Evolutionary conservation across 2,888 invertebrate species (phyloP), one percentile per base, ranked within the genome.

Genomic region (Polyommatus iphigenia): DNA sequence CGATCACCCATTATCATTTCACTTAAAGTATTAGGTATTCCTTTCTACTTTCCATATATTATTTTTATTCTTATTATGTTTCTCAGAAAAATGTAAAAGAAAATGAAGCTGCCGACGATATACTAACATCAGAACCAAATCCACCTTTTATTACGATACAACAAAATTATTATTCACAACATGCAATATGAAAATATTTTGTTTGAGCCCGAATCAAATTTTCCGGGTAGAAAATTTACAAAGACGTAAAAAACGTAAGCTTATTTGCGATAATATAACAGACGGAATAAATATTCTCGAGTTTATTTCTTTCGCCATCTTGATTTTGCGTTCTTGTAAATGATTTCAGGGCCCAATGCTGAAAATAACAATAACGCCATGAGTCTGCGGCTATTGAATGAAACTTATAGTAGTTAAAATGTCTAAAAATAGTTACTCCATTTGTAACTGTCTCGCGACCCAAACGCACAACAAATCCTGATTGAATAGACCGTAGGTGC

Each of bases 181-280:
- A 50, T 75, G 75, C 75, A 75, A 75, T 73, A 29, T 24, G 54
- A 75, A 75, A 75, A 75, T 75, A 75, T 75, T 75, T 75, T 75
- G 75, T 75, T 85, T 80, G 84, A 81, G 81, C 83, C 83, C 80
- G 85, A 89, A 89, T 88, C 85, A 86, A 88, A 86, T 88, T 89
- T 88, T 85, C 83, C 85, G 80, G 86, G 84, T 85, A 82, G 86
- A 85, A 84, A 86, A 87, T 86, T 85, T 85, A 82, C 84, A 84
- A 86, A 87, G 86, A 86, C 87, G 87, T 86, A 86, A 85, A 85
- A 83, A 67, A 8, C 85, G 85, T 86, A 87, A 87, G 75, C 75
- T 75, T 50, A 29, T 75, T 75, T 87, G 85, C 85, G 75, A 75
- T 75, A 54, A 54, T 75, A 75, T 54, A 73, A 73, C 73, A 46